Evolutionary conservation across 2,888 invertebrate genomes (phyloP).

Genomic region (Phyllotreta cruciferae): DNA sequence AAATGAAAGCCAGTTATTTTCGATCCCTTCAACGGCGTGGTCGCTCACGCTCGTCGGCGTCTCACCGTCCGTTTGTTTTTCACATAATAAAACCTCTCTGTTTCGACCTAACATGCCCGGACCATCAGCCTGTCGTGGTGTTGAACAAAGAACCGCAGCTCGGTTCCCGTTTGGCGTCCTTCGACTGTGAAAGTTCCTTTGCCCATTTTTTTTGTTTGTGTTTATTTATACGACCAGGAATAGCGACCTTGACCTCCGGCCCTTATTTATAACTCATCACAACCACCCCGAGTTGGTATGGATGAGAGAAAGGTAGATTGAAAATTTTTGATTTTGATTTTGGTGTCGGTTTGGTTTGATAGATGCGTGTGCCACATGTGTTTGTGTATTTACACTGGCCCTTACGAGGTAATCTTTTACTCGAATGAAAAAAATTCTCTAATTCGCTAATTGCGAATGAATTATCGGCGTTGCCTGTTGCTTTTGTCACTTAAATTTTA

Average conservation of each 20-base stretch:
- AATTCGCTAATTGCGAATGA: too few relatives aligned
- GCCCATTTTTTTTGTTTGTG: constrained; percentile 44
- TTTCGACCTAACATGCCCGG: constrained; percentile 3
- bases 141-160: background rate
- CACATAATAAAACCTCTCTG: constrained; percentile 3
- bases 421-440: too few relatives aligned
- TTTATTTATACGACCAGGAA: constrained; percentile 43
- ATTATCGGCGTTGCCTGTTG: too few relatives aligned
- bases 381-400: background rate
- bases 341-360: constrained; percentile 31
- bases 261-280: constrained; percentile 49
- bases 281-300: constrained; percentile 36
- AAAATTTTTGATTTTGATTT: constrained; percentile 45
- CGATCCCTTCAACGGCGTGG: constrained; percentile 52
- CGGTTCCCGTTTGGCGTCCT: background rate
- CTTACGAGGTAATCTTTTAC: background rate
- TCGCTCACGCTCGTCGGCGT: constrained; percentile 41
- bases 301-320: constrained; percentile 50
- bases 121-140: background rate
- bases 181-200: constrained; percentile 11
- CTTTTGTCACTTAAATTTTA: too few relatives aligned
- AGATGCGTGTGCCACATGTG: constrained; percentile 6
- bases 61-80: constrained; percentile 17
- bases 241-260: constrained; percentile 50
- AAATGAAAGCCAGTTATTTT: constrained; percentile 56